Evolutionary conservation across 2,113 vertebrate genomes (phyloP).

Genomic region (Aphelocoma coerulescens): DNA sequence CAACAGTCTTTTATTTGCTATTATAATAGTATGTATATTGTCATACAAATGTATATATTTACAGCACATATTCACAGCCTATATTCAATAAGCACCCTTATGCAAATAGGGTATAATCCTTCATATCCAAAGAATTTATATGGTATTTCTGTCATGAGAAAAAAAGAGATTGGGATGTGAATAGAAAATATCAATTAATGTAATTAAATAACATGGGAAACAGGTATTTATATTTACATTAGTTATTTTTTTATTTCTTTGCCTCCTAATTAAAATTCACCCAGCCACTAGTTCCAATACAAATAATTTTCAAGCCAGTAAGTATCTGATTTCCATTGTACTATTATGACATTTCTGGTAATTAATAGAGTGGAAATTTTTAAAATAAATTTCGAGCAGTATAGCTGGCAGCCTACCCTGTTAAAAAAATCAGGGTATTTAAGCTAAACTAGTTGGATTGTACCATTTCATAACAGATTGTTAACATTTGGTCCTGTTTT

Average conservation of each 20-base stretch:
- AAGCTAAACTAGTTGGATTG: background rate
- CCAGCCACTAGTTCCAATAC: background rate
- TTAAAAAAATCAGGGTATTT: background rate
- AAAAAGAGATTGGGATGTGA: background rate
- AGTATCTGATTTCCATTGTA: background rate
- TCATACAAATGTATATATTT: background rate
- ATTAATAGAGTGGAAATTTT: background rate
- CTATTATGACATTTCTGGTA: background rate
- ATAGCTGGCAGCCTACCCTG: background rate
- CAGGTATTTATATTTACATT: background rate
- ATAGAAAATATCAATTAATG: background rate
- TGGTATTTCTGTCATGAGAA: background rate
- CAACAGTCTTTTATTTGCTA: background rate
- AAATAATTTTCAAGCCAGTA: background rate
- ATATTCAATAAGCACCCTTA: background rate
- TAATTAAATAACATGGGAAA: background rate
- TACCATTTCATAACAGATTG: background rate
- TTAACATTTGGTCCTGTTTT: conserved; percentile 10
- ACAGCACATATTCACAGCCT: background rate
- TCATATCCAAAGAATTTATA: background rate
- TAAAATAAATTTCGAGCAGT: background rate
- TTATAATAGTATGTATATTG: background rate
- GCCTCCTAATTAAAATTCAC: background rate
- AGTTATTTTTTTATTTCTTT: background rate
- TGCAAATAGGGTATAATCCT: background rate